Percentiles rank a stretch among this genome's conserved stretches.
phyloP scores from a whole-genome alignment of 92 coral and sea anemone species.

The Metridium senile region DNA sequence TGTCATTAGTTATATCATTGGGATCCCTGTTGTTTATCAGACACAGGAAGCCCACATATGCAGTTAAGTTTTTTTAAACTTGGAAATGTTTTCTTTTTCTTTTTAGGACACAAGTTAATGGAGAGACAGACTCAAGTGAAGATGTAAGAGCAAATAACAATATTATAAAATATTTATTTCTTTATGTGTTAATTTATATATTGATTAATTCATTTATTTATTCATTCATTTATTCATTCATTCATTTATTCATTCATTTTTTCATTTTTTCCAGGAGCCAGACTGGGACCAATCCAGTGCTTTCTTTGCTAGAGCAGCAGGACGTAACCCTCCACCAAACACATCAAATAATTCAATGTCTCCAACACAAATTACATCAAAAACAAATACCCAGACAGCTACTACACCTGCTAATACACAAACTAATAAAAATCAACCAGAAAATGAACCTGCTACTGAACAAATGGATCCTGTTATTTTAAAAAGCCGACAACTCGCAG shows the following conservation, averaged over 20 bases:
- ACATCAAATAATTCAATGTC: constrained; percentile 13
- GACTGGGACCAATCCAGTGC: constrained; percentile 98
- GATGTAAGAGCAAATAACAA: constrained; percentile 29
- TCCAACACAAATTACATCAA: constrained; percentile 22
- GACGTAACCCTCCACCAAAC: constrained; percentile 62
- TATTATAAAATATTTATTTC: too few species aligned
- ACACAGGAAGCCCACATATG: constrained; percentile 11
- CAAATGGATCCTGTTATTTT: constrained; percentile 81
- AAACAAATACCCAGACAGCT: constrained; percentile 19
- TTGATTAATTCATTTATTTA: too few species aligned
- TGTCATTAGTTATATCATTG: too few species aligned
- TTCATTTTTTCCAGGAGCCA: constrained; percentile 59
- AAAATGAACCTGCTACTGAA: constrained; percentile 48
- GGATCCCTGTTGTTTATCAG: background rate
- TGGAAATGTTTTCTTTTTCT: background rate
- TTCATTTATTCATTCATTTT: too few species aligned
- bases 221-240: too few species aligned
- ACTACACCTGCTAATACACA: constrained; percentile 37
- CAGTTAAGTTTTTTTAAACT: background rate
- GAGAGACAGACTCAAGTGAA: constrained; percentile 39
- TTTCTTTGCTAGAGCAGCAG: constrained; percentile 93
- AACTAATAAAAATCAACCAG: constrained; percentile 45
- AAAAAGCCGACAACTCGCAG: constrained; percentile 96
- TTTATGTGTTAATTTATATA: too few species aligned
- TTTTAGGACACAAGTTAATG: constrained; percentile 31